Evolutionary conservation across 2,797 vertebrate genomes (phyloP), one percentile per base, ranked within the genome.

Genomic region (Lagodon rhomboides): DNA sequence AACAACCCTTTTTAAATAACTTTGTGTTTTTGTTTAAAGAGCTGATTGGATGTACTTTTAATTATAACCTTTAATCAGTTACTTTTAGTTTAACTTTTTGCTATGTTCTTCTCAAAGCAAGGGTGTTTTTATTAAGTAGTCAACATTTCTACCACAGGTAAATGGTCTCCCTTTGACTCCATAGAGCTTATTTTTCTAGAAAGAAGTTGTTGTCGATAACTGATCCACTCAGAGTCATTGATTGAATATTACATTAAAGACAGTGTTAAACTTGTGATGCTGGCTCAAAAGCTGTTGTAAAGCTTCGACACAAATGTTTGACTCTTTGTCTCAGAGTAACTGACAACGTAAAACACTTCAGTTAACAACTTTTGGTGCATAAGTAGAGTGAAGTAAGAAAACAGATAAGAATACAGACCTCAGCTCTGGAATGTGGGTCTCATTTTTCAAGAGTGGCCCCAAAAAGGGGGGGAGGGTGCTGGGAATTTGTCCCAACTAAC

Each of bases 401-500:
- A 72, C 27, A 60, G 22, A 38, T 30, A 75, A 55, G 38, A 70
- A 61, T 41, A 69, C 72, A 74, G 50, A 54, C 15, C 20, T 22
- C 8, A 51, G 68, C 82, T 81, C 34, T 83, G 82, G 73, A 84
- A 82, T 92, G 68, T 78, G 73, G 46, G 34, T 86, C 46, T 77
- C 16, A 34, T 18, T 82, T 73, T 77, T 73, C 76, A 54, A 64
- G 69, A 73, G 73, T 67, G 73, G 73, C 73, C 79, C 56, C 84
- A 76, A 73, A 85, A 55, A 65, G 9, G 43, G 59, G 59, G 70
- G 71, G 59, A 54, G 63, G 67, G 50, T 49, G 15, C 23, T 69
- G 68, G 77, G 81, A 85, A 69, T 62, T 85, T 89, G 62, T 77
- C 77, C 75, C 63, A 78, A 75, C n/a, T 79, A 88, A 86, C 15